A percentile compares a stretch with the other conserved stretches of the same genome.
Evolutionary conservation across 2,113 vertebrate species (phyloP).

Genomic region (Opisthocomus hoazin): DNA sequence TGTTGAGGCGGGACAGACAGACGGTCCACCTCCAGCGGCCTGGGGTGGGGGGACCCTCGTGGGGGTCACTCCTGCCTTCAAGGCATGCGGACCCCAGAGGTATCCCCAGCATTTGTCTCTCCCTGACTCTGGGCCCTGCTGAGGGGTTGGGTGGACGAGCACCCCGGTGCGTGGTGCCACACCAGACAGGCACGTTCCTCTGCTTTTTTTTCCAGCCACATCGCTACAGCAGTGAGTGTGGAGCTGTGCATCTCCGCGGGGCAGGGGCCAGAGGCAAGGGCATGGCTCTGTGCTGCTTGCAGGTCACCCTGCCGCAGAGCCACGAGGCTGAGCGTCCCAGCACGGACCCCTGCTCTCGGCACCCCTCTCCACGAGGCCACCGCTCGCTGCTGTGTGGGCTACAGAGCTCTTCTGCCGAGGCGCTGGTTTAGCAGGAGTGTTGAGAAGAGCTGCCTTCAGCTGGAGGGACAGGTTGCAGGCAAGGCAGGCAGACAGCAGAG

Average conservation of each 20-base stretch:
- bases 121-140: accelerated
- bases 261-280: not conserved
- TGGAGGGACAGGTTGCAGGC: not conserved
- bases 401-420: not conserved
- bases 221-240: not conserved
- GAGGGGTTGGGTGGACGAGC: accelerated
- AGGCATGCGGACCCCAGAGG: not conserved
- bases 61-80: not conserved
- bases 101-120: too few relatives aligned
- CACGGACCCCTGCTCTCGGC: accelerated
- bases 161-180: accelerated
- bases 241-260: accelerated
- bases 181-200: not conserved
- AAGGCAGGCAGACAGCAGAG: not conserved
- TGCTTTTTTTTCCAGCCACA: accelerated
- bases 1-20: accelerated
- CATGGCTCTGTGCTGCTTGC: accelerated
- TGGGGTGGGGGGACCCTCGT: not conserved
- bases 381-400: accelerated
- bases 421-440: accelerated
- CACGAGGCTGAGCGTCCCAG: not conserved
- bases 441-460: not conserved
- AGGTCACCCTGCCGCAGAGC: not conserved
- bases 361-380: accelerated
- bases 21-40: accelerated